A percentile compares a stretch with the other conserved stretches of the same genome.
phyloP scores from a whole-genome alignment of 37 sponge, comb jelly and placozoan genomes.

The Agelas oroides region DNA sequence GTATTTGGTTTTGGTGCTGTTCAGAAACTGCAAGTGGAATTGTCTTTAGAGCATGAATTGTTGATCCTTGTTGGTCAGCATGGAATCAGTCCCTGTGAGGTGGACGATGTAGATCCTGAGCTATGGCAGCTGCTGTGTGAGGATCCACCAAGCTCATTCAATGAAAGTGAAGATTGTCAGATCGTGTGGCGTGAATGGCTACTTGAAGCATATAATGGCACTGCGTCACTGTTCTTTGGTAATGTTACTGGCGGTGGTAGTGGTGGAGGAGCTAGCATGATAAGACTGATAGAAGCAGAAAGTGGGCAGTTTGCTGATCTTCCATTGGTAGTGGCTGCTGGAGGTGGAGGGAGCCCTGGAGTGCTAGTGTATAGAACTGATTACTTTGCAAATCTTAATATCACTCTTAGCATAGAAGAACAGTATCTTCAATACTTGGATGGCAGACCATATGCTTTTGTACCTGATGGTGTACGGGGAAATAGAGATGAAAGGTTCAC shows the following conservation, averaged over 20 bases:
- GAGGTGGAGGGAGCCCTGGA: conserved; percentile 59
- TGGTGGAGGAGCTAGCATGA: conserved; percentile 69
- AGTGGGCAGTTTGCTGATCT: neutral
- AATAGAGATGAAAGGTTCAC: neutral
- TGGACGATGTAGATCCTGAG: neutral
- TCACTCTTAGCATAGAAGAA: neutral
- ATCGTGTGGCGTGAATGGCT: neutral
- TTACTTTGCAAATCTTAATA: no score
- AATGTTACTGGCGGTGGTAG: conserved; percentile 49
- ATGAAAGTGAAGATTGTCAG: conserved; percentile 8
- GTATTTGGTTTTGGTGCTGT: conserved; percentile 25
- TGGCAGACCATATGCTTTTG: neutral
- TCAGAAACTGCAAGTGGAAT: neutral
- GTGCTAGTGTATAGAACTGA: neutral
- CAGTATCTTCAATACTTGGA: neutral
- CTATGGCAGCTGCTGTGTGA: conserved; percentile 1
- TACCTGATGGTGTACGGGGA: conserved; percentile 1
- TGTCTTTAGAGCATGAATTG: conserved; percentile 19
- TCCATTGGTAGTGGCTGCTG: conserved; percentile 37
- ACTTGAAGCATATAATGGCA: neutral
- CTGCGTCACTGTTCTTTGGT: neutral
- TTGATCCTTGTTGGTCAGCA: conserved; percentile 58
- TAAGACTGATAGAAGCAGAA: neutral
- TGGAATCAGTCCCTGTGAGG: conserved; percentile 55
- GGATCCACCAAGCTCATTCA: neutral